These are phyloP conservation scores for Leucosticte australis DNA, from an alignment of 2,113 vertebrate species.

Conservation along the genomic window DNA sequence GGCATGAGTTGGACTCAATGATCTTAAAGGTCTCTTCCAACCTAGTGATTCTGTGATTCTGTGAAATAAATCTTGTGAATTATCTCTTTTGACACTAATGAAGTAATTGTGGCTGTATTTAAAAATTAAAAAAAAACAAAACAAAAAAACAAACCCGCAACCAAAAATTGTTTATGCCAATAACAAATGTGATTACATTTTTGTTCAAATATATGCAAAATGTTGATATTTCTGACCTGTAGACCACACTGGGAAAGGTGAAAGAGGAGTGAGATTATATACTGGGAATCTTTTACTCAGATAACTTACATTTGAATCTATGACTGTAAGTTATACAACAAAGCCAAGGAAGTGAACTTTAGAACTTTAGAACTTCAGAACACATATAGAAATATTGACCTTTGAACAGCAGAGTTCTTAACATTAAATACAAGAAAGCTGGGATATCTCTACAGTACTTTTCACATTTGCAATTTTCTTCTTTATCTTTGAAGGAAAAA, in stretches of 20 bases:
- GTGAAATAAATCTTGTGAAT: not conserved
- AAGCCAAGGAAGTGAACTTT: not conserved
- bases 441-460: not conserved
- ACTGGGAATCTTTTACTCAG: not conserved
- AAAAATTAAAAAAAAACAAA: not conserved
- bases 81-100: not conserved
- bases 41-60: not conserved
- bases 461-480: not conserved
- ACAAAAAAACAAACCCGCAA: accelerated
- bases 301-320: not conserved
- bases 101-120: not conserved
- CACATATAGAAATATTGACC: not conserved
- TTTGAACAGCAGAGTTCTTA: not conserved
- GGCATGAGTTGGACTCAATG: not conserved
- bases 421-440: not conserved
- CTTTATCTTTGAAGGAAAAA: not conserved
- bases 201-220: not conserved
- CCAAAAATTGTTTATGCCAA: accelerated
- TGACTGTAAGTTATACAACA: not conserved
- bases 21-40: not conserved
- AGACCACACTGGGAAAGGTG: not conserved
- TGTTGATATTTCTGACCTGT: not conserved
- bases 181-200: not conserved
- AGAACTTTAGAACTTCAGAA: not conserved
- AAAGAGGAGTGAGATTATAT: not conserved